These are phyloP conservation scores for Podotricha telesiphe DNA, from an alignment of 2,888 invertebrate genomes.

Conservation along the genomic window DNA sequence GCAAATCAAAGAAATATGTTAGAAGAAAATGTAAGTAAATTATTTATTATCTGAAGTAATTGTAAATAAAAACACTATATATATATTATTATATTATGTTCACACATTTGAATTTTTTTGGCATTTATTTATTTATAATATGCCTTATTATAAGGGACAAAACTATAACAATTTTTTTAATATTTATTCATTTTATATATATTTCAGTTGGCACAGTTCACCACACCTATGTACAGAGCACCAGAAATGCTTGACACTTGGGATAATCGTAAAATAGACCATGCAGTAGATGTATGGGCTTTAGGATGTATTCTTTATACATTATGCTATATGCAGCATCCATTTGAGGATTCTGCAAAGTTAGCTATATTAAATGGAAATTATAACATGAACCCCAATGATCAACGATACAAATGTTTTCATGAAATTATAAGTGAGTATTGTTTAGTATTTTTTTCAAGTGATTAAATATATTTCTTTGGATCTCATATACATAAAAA, in stretches of 20 bases:
- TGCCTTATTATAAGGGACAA: background rate
- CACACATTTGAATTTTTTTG: background rate
- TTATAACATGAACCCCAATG: constrained; percentile 91
- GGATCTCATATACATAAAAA: no score
- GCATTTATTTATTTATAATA: no score
- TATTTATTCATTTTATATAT: background rate
- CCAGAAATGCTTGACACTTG: constrained; percentile 99
- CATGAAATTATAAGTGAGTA: constrained; percentile 94
- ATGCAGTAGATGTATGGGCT: constrained; percentile 97
- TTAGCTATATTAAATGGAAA: constrained; percentile 98
- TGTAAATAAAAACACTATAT: no score
- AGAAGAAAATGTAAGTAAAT: constrained; percentile 92
- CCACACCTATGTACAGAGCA: constrained; percentile 98
- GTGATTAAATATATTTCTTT: background rate
- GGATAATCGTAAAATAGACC: constrained; percentile 96
- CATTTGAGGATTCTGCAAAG: constrained; percentile 98
- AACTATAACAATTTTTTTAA: background rate
- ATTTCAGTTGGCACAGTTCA: constrained; percentile 88
- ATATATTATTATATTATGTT: no score
- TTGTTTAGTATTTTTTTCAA: constrained; percentile 31
- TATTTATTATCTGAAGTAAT: no score
- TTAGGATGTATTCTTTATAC: constrained; percentile 97
- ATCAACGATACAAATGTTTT: constrained; percentile 92
- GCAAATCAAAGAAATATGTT: constrained; percentile 94
- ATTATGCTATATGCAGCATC: constrained; percentile 96